Conservation (phyloP, 2,888 invertebrate species). For the Eupithecia centaureata region DNA sequence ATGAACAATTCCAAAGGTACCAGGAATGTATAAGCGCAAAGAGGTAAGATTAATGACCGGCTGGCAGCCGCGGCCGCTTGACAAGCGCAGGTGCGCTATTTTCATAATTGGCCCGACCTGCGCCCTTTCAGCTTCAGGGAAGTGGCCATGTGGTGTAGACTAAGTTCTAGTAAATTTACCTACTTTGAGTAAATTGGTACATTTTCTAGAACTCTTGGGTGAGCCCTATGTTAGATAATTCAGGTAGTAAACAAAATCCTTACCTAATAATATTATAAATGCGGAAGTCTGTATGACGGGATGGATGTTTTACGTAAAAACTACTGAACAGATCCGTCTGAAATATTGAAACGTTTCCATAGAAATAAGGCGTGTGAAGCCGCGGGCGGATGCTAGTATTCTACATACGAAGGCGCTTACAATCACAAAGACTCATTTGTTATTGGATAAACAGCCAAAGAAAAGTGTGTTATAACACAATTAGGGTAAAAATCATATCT, state of each 20-base stretch:
- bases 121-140: constrained; percentile 75
- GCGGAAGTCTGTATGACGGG: no score
- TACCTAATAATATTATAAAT: no score
- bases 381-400: no score
- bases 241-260: not conserved
- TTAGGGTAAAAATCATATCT: no score
- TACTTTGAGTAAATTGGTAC: not conserved
- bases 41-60: constrained; percentile 81
- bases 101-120: constrained; percentile 83
- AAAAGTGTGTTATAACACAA: not conserved
- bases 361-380: no score
- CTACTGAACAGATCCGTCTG: no score
- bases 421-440: not conserved
- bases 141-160: constrained; percentile 29
- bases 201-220: not conserved
- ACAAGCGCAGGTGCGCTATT: constrained; percentile 83
- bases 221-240: not conserved
- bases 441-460: not conserved
- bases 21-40: constrained; percentile 73
- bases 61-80: constrained; percentile 80
- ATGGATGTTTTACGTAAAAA: no score
- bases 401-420: not conserved
- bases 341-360: no score
- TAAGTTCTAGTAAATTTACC: not conserved
- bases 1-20: constrained; percentile 59